phyloP scores from a whole-genome alignment of 1,140 invertebrate species.

The Drosophila ercepeae region DNA sequence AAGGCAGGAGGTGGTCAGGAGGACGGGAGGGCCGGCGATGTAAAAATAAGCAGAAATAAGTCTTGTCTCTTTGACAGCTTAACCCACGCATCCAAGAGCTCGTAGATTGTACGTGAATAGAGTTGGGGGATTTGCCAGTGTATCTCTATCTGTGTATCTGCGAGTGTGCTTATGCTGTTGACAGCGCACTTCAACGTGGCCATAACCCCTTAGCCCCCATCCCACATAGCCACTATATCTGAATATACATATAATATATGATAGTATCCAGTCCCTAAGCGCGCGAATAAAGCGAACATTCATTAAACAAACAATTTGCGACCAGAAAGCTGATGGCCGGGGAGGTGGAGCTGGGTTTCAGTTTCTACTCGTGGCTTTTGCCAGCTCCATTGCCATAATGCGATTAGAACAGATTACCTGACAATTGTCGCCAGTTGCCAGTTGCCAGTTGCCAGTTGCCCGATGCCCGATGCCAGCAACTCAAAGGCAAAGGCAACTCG shows the following conservation, averaged over 20 bases:
- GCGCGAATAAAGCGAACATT: constrained; percentile 50
- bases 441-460: constrained; percentile 52
- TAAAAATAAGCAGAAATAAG: constrained; percentile 81
- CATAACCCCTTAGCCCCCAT: constrained; percentile 18
- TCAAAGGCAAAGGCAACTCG: neutral
- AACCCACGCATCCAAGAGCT: constrained; percentile 64
- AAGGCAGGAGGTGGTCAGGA: constrained; percentile 18
- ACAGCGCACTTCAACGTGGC: constrained; percentile 57
- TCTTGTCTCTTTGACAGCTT: constrained; percentile 80
- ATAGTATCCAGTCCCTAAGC: constrained; percentile 27
- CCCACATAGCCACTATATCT: neutral
- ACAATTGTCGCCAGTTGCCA: constrained; percentile 65
- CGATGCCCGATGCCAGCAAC: constrained; percentile 2
- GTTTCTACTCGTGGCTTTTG: constrained; percentile 10
- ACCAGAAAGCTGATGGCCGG: neutral
- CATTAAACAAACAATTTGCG: constrained; percentile 59
- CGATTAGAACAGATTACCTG: constrained; percentile 79
- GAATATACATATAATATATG: neutral
- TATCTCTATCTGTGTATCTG: constrained; percentile 27
- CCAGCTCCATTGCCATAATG: constrained; percentile 61
- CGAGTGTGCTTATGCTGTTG: constrained; percentile 63
- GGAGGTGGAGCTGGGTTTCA: constrained; percentile 1
- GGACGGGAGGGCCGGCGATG: constrained; percentile 45
- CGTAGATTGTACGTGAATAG: constrained; percentile 48
- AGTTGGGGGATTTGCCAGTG: constrained; percentile 34